These are phyloP conservation scores for Corydoras maculifer DNA, from an alignment of 2,113 vertebrate genomes.

Conservation along the genomic window DNA sequence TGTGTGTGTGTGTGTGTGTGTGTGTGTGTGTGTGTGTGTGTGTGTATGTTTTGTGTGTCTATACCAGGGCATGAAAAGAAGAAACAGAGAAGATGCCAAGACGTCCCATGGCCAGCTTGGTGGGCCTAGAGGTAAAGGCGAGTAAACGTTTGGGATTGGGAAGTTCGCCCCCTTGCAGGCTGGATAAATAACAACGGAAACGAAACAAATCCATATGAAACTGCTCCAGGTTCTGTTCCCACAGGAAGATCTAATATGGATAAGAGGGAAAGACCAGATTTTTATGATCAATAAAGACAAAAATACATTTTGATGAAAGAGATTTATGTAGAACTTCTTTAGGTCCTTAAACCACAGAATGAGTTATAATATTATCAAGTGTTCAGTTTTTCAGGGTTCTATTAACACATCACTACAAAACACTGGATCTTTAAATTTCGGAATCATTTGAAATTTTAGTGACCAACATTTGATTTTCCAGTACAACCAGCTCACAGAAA, in stretches of 20 bases:
- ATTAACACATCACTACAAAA: too few species aligned
- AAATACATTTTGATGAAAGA: slow-evolving; percentile 60
- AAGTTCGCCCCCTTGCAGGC: slow-evolving; percentile 81
- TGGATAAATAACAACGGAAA: slow-evolving; percentile 80
- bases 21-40: slow-evolving; percentile 3
- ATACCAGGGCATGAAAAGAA: slow-evolving; percentile 80
- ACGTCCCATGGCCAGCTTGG: slow-evolving; percentile 83
- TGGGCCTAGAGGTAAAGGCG: slow-evolving; percentile 78
- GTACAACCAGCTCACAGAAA: too few species aligned
- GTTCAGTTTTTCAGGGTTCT: too few species aligned
- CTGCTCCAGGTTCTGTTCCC: slow-evolving; percentile 84
- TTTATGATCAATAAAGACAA: slow-evolving; percentile 1
- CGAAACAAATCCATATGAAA: slow-evolving; percentile 85
- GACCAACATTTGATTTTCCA: too few species aligned
- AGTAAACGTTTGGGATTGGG: slow-evolving; percentile 84
- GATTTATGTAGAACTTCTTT: slow-evolving; percentile 82
- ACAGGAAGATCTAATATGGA: slow-evolving; percentile 73
- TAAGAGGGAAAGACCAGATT: neutral
- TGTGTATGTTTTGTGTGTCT: neutral
- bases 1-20: neutral
- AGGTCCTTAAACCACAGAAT: slow-evolving; percentile 59
- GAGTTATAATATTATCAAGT: too few species aligned
- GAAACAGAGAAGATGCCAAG: slow-evolving; percentile 78
- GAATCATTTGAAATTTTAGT: too few species aligned
- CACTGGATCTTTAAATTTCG: too few species aligned